These are phyloP conservation scores for Lepetodrilus schrolli DNA, from an alignment of 2,888 invertebrate genomes.

Conservation along the genomic window DNA sequence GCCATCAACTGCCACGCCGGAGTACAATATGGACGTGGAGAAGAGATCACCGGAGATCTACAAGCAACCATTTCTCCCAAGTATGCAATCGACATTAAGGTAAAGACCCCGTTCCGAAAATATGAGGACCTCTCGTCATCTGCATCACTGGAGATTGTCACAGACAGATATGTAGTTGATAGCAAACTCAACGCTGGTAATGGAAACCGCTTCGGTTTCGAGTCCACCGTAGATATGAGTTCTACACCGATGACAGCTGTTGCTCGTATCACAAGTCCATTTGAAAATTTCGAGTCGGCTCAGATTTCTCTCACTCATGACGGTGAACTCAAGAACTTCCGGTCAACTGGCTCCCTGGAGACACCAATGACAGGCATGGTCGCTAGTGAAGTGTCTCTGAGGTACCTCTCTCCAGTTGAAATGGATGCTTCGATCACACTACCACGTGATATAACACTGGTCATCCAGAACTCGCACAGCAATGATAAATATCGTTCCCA, in stretches of 20 bases:
- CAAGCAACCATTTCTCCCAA: constrained; percentile 14
- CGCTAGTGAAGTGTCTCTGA: constrained; percentile 1
- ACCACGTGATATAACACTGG: constrained; percentile 23
- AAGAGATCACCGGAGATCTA: constrained; percentile 22
- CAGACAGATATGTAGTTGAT: not conserved
- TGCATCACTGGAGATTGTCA: constrained; percentile 6
- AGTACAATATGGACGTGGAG: constrained; percentile 28
- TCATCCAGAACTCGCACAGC: not conserved
- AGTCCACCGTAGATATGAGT: constrained; percentile 33
- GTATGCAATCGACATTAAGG: not conserved
- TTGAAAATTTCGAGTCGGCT: constrained; percentile 38
- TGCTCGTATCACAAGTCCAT: constrained; percentile 39
- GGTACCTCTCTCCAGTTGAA: constrained; percentile 23
- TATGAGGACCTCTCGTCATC: constrained; percentile 22
- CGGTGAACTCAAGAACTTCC: constrained; percentile 37
- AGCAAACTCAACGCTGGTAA: constrained; percentile 24
- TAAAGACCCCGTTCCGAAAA: constrained; percentile 27
- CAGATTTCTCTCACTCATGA: constrained; percentile 39
- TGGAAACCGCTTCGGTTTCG: not conserved
- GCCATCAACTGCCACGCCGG: constrained; percentile 33
- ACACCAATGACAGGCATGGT: not conserved
- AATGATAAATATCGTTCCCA: constrained; percentile 11
- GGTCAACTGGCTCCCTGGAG: constrained; percentile 3
- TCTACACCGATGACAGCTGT: constrained; percentile 30
- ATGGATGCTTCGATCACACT: constrained; percentile 31